Evolutionary conservation across 2,888 invertebrate genomes (phyloP).

Genomic region (Hololepta plana): DNA sequence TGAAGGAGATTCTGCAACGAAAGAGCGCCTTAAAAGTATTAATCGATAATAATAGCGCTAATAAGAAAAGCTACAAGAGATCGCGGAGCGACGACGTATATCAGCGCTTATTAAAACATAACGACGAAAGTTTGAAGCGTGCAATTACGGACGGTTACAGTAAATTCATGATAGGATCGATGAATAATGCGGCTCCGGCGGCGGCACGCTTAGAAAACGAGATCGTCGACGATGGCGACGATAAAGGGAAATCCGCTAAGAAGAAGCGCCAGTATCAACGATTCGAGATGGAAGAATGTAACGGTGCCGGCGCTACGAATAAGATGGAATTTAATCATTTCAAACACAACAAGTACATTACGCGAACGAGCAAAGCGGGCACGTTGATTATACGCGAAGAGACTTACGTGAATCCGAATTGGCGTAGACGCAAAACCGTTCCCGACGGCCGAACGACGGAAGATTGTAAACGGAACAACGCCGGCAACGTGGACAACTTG

Average conservation of each 20-base stretch:
- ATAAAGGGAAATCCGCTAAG: background rate
- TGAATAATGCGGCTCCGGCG: constrained; percentile 5
- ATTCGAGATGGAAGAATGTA: no score
- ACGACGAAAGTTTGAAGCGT: constrained; percentile 15
- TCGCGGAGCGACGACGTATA: constrained; percentile 19
- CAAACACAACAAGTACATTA: constrained; percentile 24
- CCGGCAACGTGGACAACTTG: no score
- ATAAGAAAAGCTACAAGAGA: constrained; percentile 15
- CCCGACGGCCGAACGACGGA: no score
- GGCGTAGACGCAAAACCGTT: constrained; percentile 16
- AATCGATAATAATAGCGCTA: no score
- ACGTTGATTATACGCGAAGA: constrained; percentile 33
- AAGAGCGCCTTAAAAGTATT: no score
- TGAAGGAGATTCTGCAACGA: no score
- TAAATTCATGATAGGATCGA: constrained; percentile 15
- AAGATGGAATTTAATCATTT: constrained; percentile 10
- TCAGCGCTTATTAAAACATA: constrained; percentile 17
- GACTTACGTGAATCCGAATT: constrained; percentile 19
- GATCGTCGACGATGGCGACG: constrained; percentile 5
- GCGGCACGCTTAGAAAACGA: constrained; percentile 6
- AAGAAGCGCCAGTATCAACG: constrained; percentile 1
- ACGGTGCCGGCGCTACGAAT: no score
- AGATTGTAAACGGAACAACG: constrained; percentile 3
- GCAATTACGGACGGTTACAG: constrained; percentile 20
- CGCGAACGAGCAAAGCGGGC: constrained; percentile 33